Conservation (phyloP, 1,140 invertebrate genomes). For the Harpegnathos saltator region DNA sequence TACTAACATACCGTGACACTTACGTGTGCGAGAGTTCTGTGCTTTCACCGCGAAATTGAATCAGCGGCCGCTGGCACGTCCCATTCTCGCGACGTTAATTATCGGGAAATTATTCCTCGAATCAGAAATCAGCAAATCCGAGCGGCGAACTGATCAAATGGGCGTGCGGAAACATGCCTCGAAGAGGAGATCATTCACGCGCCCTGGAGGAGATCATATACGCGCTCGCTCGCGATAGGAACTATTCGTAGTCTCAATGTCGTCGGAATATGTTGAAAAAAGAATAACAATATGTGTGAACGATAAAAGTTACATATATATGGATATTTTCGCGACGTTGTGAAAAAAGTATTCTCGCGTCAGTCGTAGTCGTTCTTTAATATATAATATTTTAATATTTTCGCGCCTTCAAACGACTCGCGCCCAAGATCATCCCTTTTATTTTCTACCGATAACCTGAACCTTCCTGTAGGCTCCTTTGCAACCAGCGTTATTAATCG, state of each 20-base stretch:
- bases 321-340: neutral
- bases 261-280: neutral
- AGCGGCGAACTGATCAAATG: neutral
- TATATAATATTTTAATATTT: too few relatives aligned
- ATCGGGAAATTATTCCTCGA: neutral
- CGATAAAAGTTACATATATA: neutral
- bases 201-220: neutral
- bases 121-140: neutral
- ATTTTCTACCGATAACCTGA: constrained; percentile 70
- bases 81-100: neutral
- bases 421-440: neutral
- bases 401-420: neutral
- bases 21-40: neutral
- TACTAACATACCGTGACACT: neutral
- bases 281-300: neutral
- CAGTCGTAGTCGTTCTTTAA: neutral
- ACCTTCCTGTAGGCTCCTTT: constrained; percentile 83
- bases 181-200: neutral
- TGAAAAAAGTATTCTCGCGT: neutral
- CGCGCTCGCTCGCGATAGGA: neutral
- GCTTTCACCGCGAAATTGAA: constrained; percentile 8
- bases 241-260: neutral
- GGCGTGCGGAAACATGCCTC: neutral
- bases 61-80: too few relatives aligned
- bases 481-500: constrained; percentile 77